Percentiles rank a stretch among this genome's conserved stretches.
Conservation (phyloP, 2,888 invertebrate species). For the Cistogaster globosa region DNA sequence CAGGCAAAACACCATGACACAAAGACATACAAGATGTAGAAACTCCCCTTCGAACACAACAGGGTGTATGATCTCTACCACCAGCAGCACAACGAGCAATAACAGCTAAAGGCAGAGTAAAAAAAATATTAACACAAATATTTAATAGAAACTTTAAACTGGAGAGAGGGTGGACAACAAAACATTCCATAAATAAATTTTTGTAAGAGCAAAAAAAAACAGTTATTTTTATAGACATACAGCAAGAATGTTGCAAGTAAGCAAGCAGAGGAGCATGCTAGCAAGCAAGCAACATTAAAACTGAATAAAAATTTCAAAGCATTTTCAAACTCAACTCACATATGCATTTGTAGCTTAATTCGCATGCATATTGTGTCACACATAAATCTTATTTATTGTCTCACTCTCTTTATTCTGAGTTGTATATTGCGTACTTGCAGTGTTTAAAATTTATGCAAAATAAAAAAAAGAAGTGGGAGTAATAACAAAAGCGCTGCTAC, state of each 20-base stretch:
- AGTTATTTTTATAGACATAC: conserved; percentile 46
- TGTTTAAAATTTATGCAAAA: conserved; percentile 2
- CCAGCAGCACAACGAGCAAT: conserved; percentile 85
- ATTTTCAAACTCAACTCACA: conserved; percentile 36
- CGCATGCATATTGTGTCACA: conserved; percentile 69
- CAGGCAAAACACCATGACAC: conserved; percentile 87
- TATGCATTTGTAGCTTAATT: conserved; percentile 59
- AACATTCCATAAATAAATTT: conserved; percentile 23
- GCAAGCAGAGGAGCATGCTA: not conserved
- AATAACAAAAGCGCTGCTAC: not conserved
- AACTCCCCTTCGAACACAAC: conserved; percentile 90
- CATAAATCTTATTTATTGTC: conserved; percentile 71
- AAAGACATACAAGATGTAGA: conserved; percentile 87
- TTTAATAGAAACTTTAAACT: not conserved
- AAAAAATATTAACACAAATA: conserved; percentile 15
- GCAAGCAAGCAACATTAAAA: not conserved
- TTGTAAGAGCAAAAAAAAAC: not conserved
- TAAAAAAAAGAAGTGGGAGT: conserved; percentile 1
- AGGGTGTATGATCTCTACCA: conserved; percentile 88
- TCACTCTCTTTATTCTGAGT: conserved; percentile 34
- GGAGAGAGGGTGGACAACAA: not conserved
- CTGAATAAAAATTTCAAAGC: conserved; percentile 11
- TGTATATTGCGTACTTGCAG: conserved; percentile 52
- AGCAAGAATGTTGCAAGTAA: conserved; percentile 44
- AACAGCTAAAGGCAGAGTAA: conserved; percentile 75